Evolutionary conservation across 2,113 vertebrate species (phyloP).

Genomic region (Chascanopsetta lugubris): DNA sequence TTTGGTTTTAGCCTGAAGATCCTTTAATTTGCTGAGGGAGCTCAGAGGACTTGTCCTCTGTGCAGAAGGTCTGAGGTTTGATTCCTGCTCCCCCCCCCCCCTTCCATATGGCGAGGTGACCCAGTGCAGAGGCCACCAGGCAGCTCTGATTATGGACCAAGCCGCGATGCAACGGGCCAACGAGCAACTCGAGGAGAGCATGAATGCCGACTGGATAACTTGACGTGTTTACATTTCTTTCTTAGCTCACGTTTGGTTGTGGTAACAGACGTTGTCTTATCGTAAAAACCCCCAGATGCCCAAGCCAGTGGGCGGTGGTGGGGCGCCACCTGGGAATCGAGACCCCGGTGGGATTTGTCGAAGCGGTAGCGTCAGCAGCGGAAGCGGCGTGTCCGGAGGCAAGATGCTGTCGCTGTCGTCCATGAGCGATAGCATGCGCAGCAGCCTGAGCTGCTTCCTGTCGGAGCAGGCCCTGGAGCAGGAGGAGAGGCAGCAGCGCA

Average conservation of each 20-base stretch:
- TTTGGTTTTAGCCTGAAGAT: too few species aligned
- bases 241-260: neutral
- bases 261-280: neutral
- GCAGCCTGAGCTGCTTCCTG: constrained; percentile 86
- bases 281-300: constrained; percentile 75
- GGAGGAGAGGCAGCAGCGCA: constrained; percentile 82
- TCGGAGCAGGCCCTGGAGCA: constrained; percentile 87
- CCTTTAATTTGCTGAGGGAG: too few species aligned
- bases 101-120: constrained; percentile 27
- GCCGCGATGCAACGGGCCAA: neutral
- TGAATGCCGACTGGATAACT: neutral
- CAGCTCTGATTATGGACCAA: neutral
- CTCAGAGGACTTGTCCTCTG: too few species aligned
- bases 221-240: neutral
- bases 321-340: constrained; percentile 39
- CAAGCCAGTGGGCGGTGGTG: constrained; percentile 54
- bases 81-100: too few species aligned
- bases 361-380: constrained; percentile 75
- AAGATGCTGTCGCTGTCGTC: constrained; percentile 90
- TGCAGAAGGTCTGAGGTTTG: too few species aligned
- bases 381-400: constrained; percentile 50
- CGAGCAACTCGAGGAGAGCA: neutral
- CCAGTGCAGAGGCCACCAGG: constrained; percentile 9
- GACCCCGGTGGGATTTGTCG: constrained; percentile 59
- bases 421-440: constrained; percentile 88